Evolutionary conservation across 37 sponge, comb jelly and placozoan species (phyloP), one percentile per base, ranked within the genome.

Genomic region (Aphrocallistes beatrix): DNA sequence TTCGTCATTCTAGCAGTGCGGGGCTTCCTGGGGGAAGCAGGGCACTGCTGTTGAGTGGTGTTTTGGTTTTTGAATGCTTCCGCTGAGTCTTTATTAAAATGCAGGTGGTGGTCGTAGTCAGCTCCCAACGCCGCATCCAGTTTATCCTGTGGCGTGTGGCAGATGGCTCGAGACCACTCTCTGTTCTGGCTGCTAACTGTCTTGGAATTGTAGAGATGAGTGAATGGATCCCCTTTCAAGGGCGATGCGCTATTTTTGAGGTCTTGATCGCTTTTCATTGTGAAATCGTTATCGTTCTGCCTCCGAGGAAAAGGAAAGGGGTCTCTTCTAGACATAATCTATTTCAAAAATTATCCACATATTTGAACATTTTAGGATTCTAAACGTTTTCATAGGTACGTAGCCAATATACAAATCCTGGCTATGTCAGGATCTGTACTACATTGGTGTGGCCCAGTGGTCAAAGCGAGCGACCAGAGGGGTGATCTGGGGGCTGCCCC

Each of bases 51-150:
- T n/a, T n/a, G n/a, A 60, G 90, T 36, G 1, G 94, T 98, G 42
- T 98, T 94, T 39, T 89, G 91, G 37, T 98, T 96, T 38, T 89
- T 36, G 23, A 98, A 75, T 0, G 90, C 89, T 42, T 94, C 93
- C 23, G 93, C 92, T 32, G 87, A 89, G 9, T 90, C 90, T 25
- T 89, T 89, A 88, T 94, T 89, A 50, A 93, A 93, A 49, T 94
- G 83, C 9, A 82, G 51, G 83, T 93, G 94, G 60, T 98, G 99
- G 85, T 98, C 88, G 51, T 98, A 98, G 82, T 91, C 87, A 32
- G 91, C 89, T 82, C 94, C 95, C 42, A 98, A 40, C 19, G 90
- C 94, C 83, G 95, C 92, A 83, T 98, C 99, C 38, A 98, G 86
- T 28, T 87, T 92, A 51, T 98, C 96, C 13, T 48, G 81, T 19